Conservation (phyloP, 2,888 invertebrate genomes). For the Allophyes oxyacanthae region DNA sequence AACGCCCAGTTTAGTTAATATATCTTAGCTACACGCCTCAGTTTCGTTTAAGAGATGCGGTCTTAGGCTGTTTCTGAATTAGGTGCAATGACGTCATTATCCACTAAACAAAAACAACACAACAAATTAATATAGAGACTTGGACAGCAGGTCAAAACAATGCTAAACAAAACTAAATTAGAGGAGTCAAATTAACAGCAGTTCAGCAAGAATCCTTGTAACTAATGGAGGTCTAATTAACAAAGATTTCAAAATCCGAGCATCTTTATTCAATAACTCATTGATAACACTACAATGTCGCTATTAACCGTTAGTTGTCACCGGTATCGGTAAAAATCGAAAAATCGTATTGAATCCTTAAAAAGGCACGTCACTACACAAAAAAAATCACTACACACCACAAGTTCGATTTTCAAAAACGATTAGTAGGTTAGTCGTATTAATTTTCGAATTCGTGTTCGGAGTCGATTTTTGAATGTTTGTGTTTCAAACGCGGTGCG, state of each 20-base stretch:
- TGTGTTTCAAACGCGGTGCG: slow-evolving; percentile 66
- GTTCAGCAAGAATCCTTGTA: slow-evolving; percentile 36
- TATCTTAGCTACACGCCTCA: no score
- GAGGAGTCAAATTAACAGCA: slow-evolving; percentile 30
- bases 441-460: slow-evolving; percentile 73
- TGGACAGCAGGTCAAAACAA: slow-evolving; percentile 26
- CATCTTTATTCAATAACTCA: slow-evolving; percentile 55
- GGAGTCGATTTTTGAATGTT: slow-evolving; percentile 61
- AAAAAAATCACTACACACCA: slow-evolving; percentile 69
- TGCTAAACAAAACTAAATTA: slow-evolving; percentile 35
- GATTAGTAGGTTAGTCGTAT: slow-evolving; percentile 74
- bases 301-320: slow-evolving; percentile 73
- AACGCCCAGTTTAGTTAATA: no score
- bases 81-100: slow-evolving; percentile 27
- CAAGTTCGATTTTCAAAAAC: slow-evolving; percentile 67
- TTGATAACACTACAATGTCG: slow-evolving; percentile 59
- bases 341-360: slow-evolving; percentile 76
- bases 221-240: slow-evolving; percentile 36
- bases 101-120: slow-evolving; percentile 16
- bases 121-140: slow-evolving; percentile 27
- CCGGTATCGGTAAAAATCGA: slow-evolving; percentile 70
- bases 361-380: slow-evolving; percentile 68
- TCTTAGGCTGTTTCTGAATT: slow-evolving; percentile 30
- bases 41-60: slow-evolving; percentile 28
- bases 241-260: slow-evolving; percentile 43